Evolutionary conservation across 2,113 vertebrate species (phyloP).

Genomic region (Bagarius yarrelli): DNA sequence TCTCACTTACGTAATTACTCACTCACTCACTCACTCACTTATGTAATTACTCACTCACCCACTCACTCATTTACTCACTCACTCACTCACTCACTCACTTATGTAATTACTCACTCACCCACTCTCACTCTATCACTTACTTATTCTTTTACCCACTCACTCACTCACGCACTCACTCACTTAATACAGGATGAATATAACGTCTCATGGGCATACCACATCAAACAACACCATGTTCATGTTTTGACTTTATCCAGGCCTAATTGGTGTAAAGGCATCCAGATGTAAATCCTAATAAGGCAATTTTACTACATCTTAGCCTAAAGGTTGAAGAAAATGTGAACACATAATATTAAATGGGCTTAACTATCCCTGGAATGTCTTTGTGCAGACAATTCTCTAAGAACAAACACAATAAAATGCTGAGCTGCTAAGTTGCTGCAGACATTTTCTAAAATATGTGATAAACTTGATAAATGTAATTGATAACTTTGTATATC

Average conservation of each 20-base stretch:
- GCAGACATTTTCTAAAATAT: background rate
- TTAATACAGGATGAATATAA: background rate
- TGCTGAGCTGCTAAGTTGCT: background rate
- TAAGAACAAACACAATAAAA: slow-evolving; percentile 12
- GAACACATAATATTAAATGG: background rate
- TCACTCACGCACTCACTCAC: background rate
- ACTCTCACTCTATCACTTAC: no score
- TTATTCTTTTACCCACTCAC: no score
- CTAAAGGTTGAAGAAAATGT: background rate
- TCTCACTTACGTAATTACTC: no score
- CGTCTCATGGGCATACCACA: background rate
- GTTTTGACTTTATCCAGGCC: background rate
- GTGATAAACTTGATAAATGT: background rate
- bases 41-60: no score
- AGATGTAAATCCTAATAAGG: background rate
- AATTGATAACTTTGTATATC: no score
- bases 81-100: no score
- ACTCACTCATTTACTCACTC: no score
- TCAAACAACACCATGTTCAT: slow-evolving; percentile 4
- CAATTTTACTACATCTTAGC: background rate
- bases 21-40: no score
- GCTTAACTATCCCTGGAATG: background rate
- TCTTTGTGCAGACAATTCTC: background rate
- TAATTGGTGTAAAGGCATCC: slow-evolving; percentile 18
- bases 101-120: no score